phyloP scores from a whole-genome alignment of 2,797 vertebrate genomes.

The Pteropus rufus region DNA sequence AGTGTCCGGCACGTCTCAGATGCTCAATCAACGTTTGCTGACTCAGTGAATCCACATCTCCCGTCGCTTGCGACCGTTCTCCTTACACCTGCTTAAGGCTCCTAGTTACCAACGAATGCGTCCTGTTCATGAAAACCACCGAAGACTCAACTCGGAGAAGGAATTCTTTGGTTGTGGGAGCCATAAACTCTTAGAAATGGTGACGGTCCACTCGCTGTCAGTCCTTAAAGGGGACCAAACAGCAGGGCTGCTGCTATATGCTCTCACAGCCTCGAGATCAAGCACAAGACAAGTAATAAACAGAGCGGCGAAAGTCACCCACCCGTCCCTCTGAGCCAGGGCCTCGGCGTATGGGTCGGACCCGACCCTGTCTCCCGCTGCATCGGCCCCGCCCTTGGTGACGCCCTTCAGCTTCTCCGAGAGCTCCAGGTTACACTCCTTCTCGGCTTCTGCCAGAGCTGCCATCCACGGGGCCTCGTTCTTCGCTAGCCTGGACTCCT shows the following conservation, averaged over 20 bases:
- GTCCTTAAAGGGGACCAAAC: not conserved
- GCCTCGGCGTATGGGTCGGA: not conserved
- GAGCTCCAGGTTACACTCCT: conserved; percentile 85
- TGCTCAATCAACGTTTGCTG: not conserved
- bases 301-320: not conserved
- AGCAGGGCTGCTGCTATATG: rapidly evolving
- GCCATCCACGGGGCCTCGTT: conserved; percentile 86
- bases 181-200: not conserved
- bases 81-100: not conserved
- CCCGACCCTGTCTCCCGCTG: conserved; percentile 60
- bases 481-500: conserved; percentile 90
- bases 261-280: not conserved
- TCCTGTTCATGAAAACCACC: not conserved
- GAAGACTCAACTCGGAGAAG: not conserved
- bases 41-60: not conserved
- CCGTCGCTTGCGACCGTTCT: not conserved
- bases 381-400: conserved; percentile 74
- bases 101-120: not conserved
- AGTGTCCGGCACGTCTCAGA: not conserved
- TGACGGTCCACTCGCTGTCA: not conserved
- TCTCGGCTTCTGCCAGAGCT: conserved; percentile 85
- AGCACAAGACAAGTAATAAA: not conserved
- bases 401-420: conserved; percentile 84
- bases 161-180: not conserved
- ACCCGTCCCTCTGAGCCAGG: conserved; percentile 86